Percentiles rank a stretch among this genome's conserved stretches.
phyloP scores from a whole-genome alignment of 2,113 vertebrate genomes.

The Garra rufa region DNA sequence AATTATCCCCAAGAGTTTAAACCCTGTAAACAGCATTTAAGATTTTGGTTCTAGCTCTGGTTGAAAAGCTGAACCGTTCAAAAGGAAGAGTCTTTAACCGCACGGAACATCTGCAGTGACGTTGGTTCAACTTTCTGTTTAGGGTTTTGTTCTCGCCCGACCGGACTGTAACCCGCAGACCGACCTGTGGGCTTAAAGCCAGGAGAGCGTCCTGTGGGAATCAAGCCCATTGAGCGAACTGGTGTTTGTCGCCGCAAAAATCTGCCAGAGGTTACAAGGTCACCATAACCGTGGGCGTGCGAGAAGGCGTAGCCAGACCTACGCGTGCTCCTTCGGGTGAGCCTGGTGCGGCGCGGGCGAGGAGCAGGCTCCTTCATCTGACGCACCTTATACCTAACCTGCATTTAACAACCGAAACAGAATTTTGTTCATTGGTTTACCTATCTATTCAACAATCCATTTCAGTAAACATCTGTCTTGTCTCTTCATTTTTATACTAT shows the following conservation, averaged over 20 bases:
- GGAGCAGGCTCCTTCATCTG: slow-evolving; percentile 76
- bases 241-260: slow-evolving; percentile 76
- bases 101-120: slow-evolving; percentile 77
- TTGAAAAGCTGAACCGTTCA: slow-evolving; percentile 14
- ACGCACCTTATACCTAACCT: slow-evolving; percentile 84
- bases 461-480: neutral
- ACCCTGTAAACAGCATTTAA: slow-evolving; percentile 16
- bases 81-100: slow-evolving; percentile 48
- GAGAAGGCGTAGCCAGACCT: slow-evolving; percentile 96
- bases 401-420: slow-evolving; percentile 29
- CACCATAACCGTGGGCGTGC: slow-evolving; percentile 89
- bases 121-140: slow-evolving; percentile 70
- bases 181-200: slow-evolving; percentile 75
- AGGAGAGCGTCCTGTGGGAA: slow-evolving; percentile 58
- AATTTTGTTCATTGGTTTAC: neutral
- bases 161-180: slow-evolving; percentile 78
- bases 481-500: neutral
- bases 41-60: neutral
- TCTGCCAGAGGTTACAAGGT: slow-evolving; percentile 88
- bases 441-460: neutral
- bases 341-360: slow-evolving; percentile 63
- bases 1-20: neutral
- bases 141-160: slow-evolving; percentile 65
- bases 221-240: slow-evolving; percentile 56
- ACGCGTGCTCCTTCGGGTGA: slow-evolving; percentile 78